A percentile compares a stretch with the other conserved stretches of the same genome.
These are phyloP conservation scores for Myrmophylax atrothorax DNA, from an alignment of 2,113 vertebrate species.

Conservation along the genomic window DNA sequence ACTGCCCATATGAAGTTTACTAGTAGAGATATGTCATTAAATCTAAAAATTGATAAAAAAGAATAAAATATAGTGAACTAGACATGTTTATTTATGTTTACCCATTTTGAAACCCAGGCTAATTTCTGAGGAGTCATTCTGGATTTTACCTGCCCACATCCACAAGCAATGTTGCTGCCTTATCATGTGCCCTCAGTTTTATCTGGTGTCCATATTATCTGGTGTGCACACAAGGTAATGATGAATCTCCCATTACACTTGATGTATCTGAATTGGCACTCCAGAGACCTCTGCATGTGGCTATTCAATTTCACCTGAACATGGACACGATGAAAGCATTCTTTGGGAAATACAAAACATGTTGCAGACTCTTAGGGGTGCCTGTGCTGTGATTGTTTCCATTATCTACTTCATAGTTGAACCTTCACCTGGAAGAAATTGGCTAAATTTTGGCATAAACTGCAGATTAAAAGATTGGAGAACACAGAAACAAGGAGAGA, in stretches of 20 bases:
- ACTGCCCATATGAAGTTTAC: neutral
- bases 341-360: neutral
- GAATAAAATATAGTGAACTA: neutral
- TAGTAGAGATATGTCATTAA: neutral
- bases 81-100: neutral
- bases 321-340: neutral
- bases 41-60: neutral
- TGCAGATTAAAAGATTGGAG: neutral
- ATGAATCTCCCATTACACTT: neutral
- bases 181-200: neutral
- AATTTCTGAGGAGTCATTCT: neutral
- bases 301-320: neutral
- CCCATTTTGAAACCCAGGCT: neutral
- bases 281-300: accelerated
- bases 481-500: neutral
- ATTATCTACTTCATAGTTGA: neutral
- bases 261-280: neutral
- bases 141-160: neutral
- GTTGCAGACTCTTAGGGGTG: neutral
- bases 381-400: neutral
- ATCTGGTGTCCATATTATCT: neutral
- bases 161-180: neutral
- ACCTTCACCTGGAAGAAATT: neutral
- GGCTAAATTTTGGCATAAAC: neutral
- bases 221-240: neutral